Base-by-base conservation (phyloP, 1,140 invertebrate species). In the Cydia splendana region DNA sequence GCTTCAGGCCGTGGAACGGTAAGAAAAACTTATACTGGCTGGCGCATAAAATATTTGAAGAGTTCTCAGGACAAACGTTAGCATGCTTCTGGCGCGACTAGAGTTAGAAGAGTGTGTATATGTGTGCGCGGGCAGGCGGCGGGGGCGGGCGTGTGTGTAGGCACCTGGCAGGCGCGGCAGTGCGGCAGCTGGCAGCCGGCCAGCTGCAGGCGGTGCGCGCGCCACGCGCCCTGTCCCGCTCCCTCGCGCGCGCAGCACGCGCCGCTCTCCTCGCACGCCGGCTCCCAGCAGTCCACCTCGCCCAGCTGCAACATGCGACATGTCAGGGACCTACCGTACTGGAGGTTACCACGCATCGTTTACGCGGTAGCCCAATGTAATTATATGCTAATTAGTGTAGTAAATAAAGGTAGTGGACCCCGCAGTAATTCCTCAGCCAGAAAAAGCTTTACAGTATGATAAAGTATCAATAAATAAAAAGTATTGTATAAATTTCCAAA, bases 251-350 rank as follows among this genome's bases (percentile, higher is more conserved):
- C 94, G 88, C 82, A 95, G 95, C 75, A 97, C 91, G 48, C 96
- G 94, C 84, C 96, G 94, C 80, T 95, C 75, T 93, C 97, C 77
- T 97, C 97, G 94, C 97, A 98, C 85, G 97, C 96, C 87, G 97
- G 94, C 82, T 96, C 95, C 97, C 97, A 98, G 88, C 97, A 98
- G 93, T 98, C 97, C 77, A 97, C 95, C 93, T 98, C 97, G 65
- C 97, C 97, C 85, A 96, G 94, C 97, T 97, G 89, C n/a, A 93
- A 86, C 77, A 79, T 34, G 53, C 53, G n/a, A 77, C 38, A 48
- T 15, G 12, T 48, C 45, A 12, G 38, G 42, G 45, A 48, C 4
- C 10, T 48, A 15, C 45, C 38, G 38, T 48, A 48, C 13, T 48
- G 45, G 13, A 48, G 4, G 45, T 48, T 48, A 48, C 45, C 38